Evolutionary conservation across 2,888 invertebrate genomes (phyloP).

Genomic region (Belgica antarctica): DNA sequence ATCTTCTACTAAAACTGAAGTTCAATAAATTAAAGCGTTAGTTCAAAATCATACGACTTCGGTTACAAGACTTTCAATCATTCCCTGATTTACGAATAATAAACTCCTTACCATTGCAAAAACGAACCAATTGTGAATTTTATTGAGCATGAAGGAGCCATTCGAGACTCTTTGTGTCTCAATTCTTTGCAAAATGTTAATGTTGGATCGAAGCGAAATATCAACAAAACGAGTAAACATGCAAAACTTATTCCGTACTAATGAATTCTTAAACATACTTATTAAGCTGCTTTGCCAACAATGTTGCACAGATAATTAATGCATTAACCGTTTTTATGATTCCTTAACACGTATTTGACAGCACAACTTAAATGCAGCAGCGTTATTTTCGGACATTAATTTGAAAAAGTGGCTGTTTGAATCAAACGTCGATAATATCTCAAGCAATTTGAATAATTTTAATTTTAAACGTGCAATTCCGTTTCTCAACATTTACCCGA

Average conservation of each 20-base stretch:
- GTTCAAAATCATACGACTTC: no score
- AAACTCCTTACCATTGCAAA: background rate
- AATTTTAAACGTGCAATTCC: slow-evolving; percentile 2
- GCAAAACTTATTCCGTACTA: slow-evolving; percentile 30
- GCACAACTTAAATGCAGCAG: background rate
- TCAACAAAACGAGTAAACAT: slow-evolving; percentile 12
- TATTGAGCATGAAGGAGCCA: slow-evolving; percentile 25
- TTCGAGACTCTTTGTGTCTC: background rate
- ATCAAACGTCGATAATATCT: slow-evolving; percentile 24
- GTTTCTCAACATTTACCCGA: background rate
- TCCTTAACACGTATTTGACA: slow-evolving; percentile 36
- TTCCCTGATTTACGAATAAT: background rate
- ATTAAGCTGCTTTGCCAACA: slow-evolving; percentile 30
- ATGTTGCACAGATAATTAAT: slow-evolving; percentile 25
- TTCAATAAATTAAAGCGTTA: background rate
- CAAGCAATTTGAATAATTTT: slow-evolving; percentile 17
- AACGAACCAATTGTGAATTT: slow-evolving; percentile 7
- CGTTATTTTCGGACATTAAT: slow-evolving; percentile 5
- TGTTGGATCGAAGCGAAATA: background rate
- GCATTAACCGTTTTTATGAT: slow-evolving; percentile 40
- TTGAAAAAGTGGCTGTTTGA: background rate
- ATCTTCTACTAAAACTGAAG: no score
- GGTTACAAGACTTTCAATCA: background rate
- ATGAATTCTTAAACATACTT: slow-evolving; percentile 39
- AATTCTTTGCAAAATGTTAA: background rate